Percentiles rank a stretch among this genome's conserved stretches.
These are phyloP conservation scores for Sipha maydis DNA, from an alignment of 2,888 invertebrate genomes.

Conservation along the genomic window DNA sequence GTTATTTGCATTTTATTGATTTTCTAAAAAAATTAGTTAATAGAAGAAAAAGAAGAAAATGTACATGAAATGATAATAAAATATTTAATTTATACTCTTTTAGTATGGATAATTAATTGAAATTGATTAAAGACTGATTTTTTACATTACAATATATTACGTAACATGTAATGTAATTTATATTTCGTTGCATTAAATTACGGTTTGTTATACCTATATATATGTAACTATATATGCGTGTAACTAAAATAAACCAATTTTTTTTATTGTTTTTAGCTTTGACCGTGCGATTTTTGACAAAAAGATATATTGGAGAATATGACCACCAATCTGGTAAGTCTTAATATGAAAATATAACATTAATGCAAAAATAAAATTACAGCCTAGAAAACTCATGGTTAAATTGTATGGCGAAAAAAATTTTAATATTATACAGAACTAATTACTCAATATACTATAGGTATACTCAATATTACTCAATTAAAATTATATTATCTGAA, in stretches of 20 bases:
- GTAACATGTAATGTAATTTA: not conserved
- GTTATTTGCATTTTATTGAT: no score
- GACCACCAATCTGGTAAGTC: slow-evolving; percentile 88
- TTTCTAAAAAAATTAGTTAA: no score
- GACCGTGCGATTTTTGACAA: slow-evolving; percentile 91
- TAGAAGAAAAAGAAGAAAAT: no score
- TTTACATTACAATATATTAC: not conserved
- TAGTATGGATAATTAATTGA: not conserved
- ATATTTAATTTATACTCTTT: no score
- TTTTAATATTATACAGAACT: not conserved
- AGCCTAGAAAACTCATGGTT: slow-evolving; percentile 15
- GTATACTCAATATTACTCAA: not conserved
- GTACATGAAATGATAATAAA: no score
- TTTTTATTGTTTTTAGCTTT: slow-evolving; percentile 72
- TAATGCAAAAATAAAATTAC: slow-evolving; percentile 30
- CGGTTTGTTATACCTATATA: no score
- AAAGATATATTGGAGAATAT: slow-evolving; percentile 93
- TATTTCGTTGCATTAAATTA: not conserved
- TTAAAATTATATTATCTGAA: slow-evolving; percentile 27
- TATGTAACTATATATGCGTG: not conserved
- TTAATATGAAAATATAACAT: slow-evolving; percentile 52
- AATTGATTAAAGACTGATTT: not conserved
- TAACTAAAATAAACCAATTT: slow-evolving; percentile 5
- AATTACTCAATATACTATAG: no score
- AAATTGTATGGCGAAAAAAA: not conserved